Conservation (phyloP, 2,888 invertebrate species). For the Calameuta filiformis region DNA sequence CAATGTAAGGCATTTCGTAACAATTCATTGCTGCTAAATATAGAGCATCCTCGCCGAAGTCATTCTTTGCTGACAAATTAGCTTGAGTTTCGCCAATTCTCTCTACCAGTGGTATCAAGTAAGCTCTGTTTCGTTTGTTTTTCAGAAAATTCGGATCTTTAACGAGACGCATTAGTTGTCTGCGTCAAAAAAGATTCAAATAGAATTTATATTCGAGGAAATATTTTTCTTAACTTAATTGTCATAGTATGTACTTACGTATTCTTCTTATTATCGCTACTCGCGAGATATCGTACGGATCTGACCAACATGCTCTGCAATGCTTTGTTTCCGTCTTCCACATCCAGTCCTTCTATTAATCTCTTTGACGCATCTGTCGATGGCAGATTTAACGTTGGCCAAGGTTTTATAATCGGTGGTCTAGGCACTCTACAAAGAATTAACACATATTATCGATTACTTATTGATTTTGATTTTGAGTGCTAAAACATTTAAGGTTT, state of each 20-base stretch:
- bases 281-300: slow-evolving; percentile 37
- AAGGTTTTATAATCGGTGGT: slow-evolving; percentile 33
- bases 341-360: slow-evolving; percentile 43
- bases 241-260: slow-evolving; percentile 46
- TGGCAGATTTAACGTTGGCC: slow-evolving; percentile 52
- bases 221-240: background rate
- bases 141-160: slow-evolving; percentile 46
- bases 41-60: slow-evolving; percentile 52
- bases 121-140: slow-evolving; percentile 38
- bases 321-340: slow-evolving; percentile 47
- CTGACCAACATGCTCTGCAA: slow-evolving; percentile 49
- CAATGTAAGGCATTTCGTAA: slow-evolving; percentile 47
- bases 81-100: slow-evolving; percentile 37
- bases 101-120: slow-evolving; percentile 52
- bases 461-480: too few species aligned
- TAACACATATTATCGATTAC: too few species aligned
- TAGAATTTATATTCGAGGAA: background rate
- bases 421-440: background rate
- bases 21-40: slow-evolving; percentile 54
- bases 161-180: slow-evolving; percentile 54
- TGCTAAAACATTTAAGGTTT: too few species aligned
- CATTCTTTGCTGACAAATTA: slow-evolving; percentile 43
- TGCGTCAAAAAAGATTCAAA: slow-evolving; percentile 19
- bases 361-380: slow-evolving; percentile 39
- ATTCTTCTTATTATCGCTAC: slow-evolving; percentile 50